Percentiles rank a stretch among this genome's conserved stretches.
These are phyloP conservation scores for Platichthys stellatus DNA, from an alignment of 2,113 vertebrate genomes.

Conservation along the genomic window DNA sequence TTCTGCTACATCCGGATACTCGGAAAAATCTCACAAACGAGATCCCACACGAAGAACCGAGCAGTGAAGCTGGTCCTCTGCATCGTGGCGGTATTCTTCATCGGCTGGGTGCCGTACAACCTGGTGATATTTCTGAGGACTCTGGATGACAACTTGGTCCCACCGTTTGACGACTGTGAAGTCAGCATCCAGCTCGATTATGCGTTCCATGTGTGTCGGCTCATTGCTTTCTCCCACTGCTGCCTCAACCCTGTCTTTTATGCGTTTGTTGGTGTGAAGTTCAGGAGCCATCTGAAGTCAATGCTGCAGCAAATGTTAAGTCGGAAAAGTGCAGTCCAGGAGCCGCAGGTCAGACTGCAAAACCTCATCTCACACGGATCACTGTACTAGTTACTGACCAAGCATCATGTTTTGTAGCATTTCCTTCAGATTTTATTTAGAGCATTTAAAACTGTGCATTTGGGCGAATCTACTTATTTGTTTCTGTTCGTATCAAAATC, in stretches of 20 bases:
- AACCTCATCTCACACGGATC: slow-evolving; percentile 56
- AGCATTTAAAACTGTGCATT: neutral
- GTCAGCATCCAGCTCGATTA: slow-evolving; percentile 66
- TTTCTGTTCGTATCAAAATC: neutral
- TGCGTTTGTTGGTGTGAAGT: slow-evolving; percentile 90
- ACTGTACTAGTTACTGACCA: slow-evolving; percentile 51
- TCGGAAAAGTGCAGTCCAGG: neutral
- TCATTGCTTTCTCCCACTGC: slow-evolving; percentile 91
- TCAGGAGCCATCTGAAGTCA: slow-evolving; percentile 86
- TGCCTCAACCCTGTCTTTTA: slow-evolving; percentile 94
- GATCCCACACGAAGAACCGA: slow-evolving; percentile 82
- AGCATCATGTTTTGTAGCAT: neutral
- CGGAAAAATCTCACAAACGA: slow-evolving; percentile 77
- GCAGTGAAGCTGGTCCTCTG: slow-evolving; percentile 89
- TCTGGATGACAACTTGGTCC: slow-evolving; percentile 43
- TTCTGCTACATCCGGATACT: slow-evolving; percentile 89
- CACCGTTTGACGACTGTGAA: slow-evolving; percentile 67
- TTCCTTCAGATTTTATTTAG: neutral
- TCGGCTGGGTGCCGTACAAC: slow-evolving; percentile 94
- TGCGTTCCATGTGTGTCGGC: slow-evolving; percentile 81
- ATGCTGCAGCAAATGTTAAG: slow-evolving; percentile 59
- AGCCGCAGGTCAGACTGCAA: slow-evolving; percentile 21
- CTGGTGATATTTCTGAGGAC: slow-evolving; percentile 84
- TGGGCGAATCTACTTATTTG: neutral
- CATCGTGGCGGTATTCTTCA: slow-evolving; percentile 86